Conservation (phyloP, 2,113 vertebrate genomes). For the Leptosomus discolor region DNA sequence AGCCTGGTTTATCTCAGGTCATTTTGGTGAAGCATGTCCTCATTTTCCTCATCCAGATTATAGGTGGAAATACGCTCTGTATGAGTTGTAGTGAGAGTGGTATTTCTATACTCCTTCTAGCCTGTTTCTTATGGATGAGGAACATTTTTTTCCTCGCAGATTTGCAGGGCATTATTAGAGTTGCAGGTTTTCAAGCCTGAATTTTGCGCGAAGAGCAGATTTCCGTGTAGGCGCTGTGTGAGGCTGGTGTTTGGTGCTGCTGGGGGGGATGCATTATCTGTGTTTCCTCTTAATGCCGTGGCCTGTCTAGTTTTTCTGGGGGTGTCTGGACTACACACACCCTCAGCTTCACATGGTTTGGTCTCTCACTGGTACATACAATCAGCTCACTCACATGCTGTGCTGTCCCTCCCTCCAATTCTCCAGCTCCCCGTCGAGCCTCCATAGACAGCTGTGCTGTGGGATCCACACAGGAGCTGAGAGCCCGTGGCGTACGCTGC, state of each 20-base stretch:
- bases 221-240: fast-evolving
- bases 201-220: not conserved
- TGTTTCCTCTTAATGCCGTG: not conserved
- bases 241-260: fast-evolving
- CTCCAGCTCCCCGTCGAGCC: not conserved
- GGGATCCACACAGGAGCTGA: fast-evolving
- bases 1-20: not conserved
- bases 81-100: fast-evolving
- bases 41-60: fast-evolving
- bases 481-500: fast-evolving
- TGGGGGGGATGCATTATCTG: fast-evolving
- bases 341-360: fast-evolving
- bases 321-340: fast-evolving
- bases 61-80: fast-evolving
- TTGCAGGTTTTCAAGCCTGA: not conserved
- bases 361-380: fast-evolving
- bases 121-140: fast-evolving
- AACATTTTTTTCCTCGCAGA: not conserved
- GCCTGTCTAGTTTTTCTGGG: not conserved
- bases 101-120: not conserved
- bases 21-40: fast-evolving
- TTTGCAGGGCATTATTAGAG: fast-evolving
- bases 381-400: fast-evolving
- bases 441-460: not conserved
- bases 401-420: not conserved